Percentiles rank a stretch among this genome's conserved stretches.
Conservation (phyloP, 2,888 invertebrate species). For the Drosophila fungiperda region DNA sequence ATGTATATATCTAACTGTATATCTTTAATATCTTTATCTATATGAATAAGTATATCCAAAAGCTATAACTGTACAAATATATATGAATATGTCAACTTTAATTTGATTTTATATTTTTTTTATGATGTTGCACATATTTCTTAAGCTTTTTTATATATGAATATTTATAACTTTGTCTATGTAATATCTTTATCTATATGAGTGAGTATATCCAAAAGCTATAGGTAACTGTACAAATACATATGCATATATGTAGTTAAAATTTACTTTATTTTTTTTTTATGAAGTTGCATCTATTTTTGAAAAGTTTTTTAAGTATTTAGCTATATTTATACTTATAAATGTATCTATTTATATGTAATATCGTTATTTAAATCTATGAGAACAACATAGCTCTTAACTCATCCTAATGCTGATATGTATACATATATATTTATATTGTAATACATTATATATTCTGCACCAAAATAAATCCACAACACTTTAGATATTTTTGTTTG, state of each 20-base stretch:
- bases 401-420: background rate
- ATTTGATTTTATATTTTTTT: background rate
- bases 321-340: background rate
- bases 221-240: no score
- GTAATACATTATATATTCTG: background rate
- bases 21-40: no score
- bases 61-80: background rate
- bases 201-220: no score
- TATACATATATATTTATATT: no score
- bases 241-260: no score
- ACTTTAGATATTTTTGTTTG: background rate
- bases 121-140: background rate
- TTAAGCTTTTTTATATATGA: background rate
- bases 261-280: background rate
- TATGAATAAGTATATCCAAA: conserved; percentile 88
- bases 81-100: no score
- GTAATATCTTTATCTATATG: background rate
- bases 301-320: background rate
- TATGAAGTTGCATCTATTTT: background rate
- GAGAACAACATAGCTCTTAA: background rate
- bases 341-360: background rate
- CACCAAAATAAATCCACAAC: background rate
- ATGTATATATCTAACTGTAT: no score
- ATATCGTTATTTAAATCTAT: background rate
- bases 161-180: background rate